These are phyloP conservation scores for Meganola albula DNA, from an alignment of 2,888 invertebrate species.

Conservation along the genomic window DNA sequence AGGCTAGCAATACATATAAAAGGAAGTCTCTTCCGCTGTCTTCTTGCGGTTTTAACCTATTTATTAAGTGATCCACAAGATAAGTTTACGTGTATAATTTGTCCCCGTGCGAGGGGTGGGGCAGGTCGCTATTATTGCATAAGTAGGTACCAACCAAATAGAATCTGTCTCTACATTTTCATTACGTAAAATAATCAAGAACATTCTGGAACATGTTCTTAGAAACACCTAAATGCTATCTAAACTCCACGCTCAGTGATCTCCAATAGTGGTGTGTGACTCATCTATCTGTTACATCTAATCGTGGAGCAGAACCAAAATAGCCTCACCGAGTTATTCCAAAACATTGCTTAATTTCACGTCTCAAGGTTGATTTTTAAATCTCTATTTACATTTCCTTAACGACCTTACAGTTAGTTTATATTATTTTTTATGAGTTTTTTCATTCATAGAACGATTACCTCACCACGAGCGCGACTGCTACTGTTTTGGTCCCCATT, in stretches of 20 bases:
- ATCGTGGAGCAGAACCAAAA: conserved; percentile 30
- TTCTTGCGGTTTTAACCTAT: no score
- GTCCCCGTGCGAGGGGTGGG: no score
- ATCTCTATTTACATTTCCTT: conserved; percentile 10
- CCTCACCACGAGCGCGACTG: conserved; percentile 52
- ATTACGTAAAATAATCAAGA: conserved; percentile 5
- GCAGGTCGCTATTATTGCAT: no score
- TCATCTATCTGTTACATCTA: conserved; percentile 47
- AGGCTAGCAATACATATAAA: no score
- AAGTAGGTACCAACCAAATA: no score
- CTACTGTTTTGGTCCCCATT: conserved; percentile 40
- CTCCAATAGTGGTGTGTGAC: conserved; percentile 43
- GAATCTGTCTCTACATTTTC: no score
- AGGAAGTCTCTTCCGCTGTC: no score
- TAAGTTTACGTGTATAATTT: no score
- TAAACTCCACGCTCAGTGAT: conserved; percentile 45
- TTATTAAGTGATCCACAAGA: no score
- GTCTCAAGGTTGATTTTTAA: conserved; percentile 16
- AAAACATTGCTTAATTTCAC: conserved; percentile 4
- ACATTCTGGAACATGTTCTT: conserved; percentile 19
- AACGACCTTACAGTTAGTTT: conserved; percentile 40
- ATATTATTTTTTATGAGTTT: conserved; percentile 36
- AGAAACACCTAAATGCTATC: conserved; percentile 13
- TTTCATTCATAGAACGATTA: conserved; percentile 64
- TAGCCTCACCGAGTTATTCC: conserved; percentile 11